These are phyloP conservation scores for Tridacna gigas DNA, from an alignment of 2,888 invertebrate species.

Conservation along the genomic window DNA sequence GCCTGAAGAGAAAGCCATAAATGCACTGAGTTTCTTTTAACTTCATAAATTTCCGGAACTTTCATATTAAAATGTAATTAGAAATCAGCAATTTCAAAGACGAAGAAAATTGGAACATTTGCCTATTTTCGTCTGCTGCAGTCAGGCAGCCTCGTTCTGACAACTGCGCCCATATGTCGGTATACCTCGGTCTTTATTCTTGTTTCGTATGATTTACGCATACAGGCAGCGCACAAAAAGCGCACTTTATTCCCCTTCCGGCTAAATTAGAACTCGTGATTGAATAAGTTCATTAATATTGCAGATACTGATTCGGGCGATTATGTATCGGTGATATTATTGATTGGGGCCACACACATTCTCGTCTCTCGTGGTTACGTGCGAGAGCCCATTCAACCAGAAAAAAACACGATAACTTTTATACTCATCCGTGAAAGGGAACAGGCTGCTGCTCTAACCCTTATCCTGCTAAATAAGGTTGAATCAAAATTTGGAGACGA, in stretches of 20 bases:
- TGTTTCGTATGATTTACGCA: slow-evolving; percentile 20
- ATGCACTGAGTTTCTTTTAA: too few species aligned
- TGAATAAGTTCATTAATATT: slow-evolving; percentile 58
- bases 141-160: slow-evolving; percentile 19
- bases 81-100: slow-evolving; percentile 18
- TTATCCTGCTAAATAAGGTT: too few species aligned
- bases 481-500: too few species aligned
- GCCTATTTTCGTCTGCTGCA: slow-evolving; percentile 3
- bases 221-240: slow-evolving; percentile 23
- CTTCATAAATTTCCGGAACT: not conserved
- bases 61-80: slow-evolving; percentile 18
- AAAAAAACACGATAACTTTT: not conserved
- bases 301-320: slow-evolving; percentile 47
- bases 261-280: slow-evolving; percentile 41
- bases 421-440: not conserved
- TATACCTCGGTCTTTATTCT: slow-evolving; percentile 21
- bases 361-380: slow-evolving; percentile 18
- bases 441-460: not conserved
- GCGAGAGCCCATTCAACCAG: not conserved
- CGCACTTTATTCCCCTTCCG: slow-evolving; percentile 37
- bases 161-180: slow-evolving; percentile 18
- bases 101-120: slow-evolving; percentile 18
- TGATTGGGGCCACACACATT: slow-evolving; percentile 15
- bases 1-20: too few species aligned
- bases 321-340: slow-evolving; percentile 51